Base-by-base conservation (phyloP, 2,888 invertebrate species). In the Coronaproctus castanopsis region DNA sequence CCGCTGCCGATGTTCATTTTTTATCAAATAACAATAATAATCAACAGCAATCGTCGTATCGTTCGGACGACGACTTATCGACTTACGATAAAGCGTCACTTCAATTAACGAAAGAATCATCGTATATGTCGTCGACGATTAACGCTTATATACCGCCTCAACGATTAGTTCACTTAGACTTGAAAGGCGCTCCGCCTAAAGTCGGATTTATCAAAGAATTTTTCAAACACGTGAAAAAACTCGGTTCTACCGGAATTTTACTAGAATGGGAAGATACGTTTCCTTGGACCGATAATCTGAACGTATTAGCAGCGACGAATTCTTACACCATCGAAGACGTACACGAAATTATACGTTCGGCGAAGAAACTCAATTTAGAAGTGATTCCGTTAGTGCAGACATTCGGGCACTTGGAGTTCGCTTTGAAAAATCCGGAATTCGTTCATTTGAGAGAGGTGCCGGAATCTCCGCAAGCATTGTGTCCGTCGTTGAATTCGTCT, bases 261-360 rank as follows among this genome's bases (percentile, higher is more conserved):
- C 70, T 82, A 64, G 87, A 87, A 70, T 87, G 85, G 75, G 87
- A 87, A 72, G 87, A 87, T 68, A 85, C 83, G 81, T 87, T 87
- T 71, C 86, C 86, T 0, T 87, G 80, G 71, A 73, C 71, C 55
- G 83, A 80, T 1, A 67, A 70, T 1, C 70, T 87, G 49, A 74
- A 76, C 67, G 72, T 70, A 62, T 74, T 76, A 61, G 72, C 74
- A 59, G 81, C 77, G 0, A 73, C 73, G 66, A 81, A 76, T 72
- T 80, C 83, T 10, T 83, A 81, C 69, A 76, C 76, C 57, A 68
- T 69, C 56, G 71, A 71, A 23, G 76, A 80, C 62, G 73, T 80
- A 58, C 70, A 70, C 62, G 74, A 75, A 61, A 72, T 79, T 53
- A 66, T 74, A 24, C 74, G 76, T 64, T 67, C 74, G 1, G 78